Base-by-base conservation (phyloP, 2,797 vertebrate species). In the Avahi laniger region DNA sequence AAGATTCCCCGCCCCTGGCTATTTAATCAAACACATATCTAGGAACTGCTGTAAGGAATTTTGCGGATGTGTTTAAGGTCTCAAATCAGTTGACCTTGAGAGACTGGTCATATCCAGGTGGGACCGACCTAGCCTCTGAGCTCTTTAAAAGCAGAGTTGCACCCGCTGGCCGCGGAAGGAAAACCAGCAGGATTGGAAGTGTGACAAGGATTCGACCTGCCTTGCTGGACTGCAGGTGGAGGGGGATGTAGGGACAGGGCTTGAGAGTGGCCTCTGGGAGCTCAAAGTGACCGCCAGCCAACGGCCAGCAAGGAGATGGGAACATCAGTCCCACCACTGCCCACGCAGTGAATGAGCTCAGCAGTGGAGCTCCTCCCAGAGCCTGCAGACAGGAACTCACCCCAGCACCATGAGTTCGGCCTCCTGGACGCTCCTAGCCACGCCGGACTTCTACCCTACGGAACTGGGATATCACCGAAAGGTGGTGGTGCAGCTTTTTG, bases 221-320 rank as follows among this genome's bases (percentile, higher is more conserved):
- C 13, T 8, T 8, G 20, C 11, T 24, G 13, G 14, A 2, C 7
- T 41, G 10, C 41, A 11, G 7, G 38, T 10, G 11, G 69, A 35
- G 5, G 24, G 24, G 4, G 1, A 2, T 15, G 0, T 1, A 0
- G 4, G 4, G 57, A 30, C 41, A 52, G 38, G 24, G 13, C 48
- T 10, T 0, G 18, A 63, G 14, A 57, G n/a, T 30, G 43, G 20
- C 41, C 65, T 63, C 54, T 69, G 24, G 18, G 22, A 90, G 20
- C 59, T 46, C 35, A 78, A 63, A 26, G 57, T 9, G 33, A 48
- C 61, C 0, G 0, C 33, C 57, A 46, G n/a, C 35, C 50, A 46
- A 22, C 5, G 38, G 26, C 20, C 79, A 26, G 70, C 65, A 48
- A 86, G 43, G 50, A 86, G 33, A 4, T 0, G 0, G 17, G 7